These are phyloP conservation scores for Falco peregrinus DNA, from an alignment of 2,797 vertebrate species.

Conservation along the genomic window DNA sequence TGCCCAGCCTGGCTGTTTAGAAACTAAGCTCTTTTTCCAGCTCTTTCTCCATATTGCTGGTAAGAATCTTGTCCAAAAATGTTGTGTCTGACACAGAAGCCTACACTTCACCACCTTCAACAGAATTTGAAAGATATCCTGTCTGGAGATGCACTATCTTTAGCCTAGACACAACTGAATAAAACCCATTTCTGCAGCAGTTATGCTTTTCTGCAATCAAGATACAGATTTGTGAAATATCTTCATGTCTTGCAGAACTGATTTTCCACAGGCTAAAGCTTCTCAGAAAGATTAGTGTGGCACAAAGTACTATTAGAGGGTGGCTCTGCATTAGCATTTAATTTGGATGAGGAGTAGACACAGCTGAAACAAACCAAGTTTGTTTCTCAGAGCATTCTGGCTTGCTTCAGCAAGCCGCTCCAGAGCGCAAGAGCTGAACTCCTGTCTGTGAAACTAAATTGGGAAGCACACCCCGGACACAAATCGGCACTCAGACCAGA, in stretches of 20 bases:
- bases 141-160: neutral
- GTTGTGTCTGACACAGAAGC: neutral
- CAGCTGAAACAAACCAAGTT: neutral
- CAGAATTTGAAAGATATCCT: neutral
- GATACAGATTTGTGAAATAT: neutral
- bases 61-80: neutral
- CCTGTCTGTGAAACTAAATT: neutral
- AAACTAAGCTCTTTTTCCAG: neutral
- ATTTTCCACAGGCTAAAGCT: neutral
- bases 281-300: neutral
- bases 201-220: neutral
- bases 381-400: fast-evolving
- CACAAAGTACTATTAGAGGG: neutral
- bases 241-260: neutral
- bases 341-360: neutral
- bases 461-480: neutral
- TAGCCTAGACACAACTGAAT: neutral
- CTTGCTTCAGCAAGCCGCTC: fast-evolving
- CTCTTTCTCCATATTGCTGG: neutral
- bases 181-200: neutral
- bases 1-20: neutral
- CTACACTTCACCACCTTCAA: neutral
- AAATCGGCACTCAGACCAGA: neutral
- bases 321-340: neutral
- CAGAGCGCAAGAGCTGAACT: neutral